A percentile compares a stretch with the other conserved stretches of the same genome.
phyloP scores from a whole-genome alignment of 2,797 vertebrate species.

The Antennarius maculatus region DNA sequence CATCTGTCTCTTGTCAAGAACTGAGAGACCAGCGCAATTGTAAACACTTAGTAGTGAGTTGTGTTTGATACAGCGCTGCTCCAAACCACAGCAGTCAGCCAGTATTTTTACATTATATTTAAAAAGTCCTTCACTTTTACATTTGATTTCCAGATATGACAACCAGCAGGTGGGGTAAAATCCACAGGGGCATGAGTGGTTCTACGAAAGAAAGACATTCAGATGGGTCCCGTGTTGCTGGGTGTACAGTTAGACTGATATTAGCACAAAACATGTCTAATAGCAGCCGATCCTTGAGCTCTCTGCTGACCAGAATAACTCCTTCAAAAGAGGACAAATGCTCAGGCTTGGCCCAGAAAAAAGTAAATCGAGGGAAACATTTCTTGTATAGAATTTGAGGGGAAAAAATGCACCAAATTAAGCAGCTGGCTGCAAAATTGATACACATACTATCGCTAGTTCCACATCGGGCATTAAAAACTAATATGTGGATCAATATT shows the following conservation, averaged over 20 bases:
- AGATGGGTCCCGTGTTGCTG: neutral
- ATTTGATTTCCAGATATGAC: constrained; percentile 13
- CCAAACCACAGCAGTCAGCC: constrained; percentile 42
- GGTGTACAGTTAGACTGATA: constrained; percentile 24
- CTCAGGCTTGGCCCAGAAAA: neutral
- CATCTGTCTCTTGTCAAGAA: constrained; percentile 11
- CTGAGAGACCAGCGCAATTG: constrained; percentile 32
- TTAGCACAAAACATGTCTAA: neutral
- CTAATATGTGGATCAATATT: constrained; percentile 44
- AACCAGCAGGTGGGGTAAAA: neutral
- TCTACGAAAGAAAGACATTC: neutral
- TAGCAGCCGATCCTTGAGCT: neutral
- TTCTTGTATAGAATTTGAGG: neutral
- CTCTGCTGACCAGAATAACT: neutral
- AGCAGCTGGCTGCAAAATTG: neutral
- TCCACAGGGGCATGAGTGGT: neutral
- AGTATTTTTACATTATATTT: neutral
- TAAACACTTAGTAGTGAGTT: constrained; percentile 59
- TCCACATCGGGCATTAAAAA: neutral
- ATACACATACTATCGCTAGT: neutral
- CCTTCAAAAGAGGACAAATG: neutral
- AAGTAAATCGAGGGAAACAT: too few relatives aligned
- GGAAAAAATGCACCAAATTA: constrained; percentile 4
- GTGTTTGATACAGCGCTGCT: constrained; percentile 49
- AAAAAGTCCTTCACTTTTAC: constrained; percentile 17